A percentile compares a stretch with the other conserved stretches of the same genome.
Evolutionary conservation across 2,888 invertebrate species (phyloP).

Genomic region (Leptothorax acervorum): DNA sequence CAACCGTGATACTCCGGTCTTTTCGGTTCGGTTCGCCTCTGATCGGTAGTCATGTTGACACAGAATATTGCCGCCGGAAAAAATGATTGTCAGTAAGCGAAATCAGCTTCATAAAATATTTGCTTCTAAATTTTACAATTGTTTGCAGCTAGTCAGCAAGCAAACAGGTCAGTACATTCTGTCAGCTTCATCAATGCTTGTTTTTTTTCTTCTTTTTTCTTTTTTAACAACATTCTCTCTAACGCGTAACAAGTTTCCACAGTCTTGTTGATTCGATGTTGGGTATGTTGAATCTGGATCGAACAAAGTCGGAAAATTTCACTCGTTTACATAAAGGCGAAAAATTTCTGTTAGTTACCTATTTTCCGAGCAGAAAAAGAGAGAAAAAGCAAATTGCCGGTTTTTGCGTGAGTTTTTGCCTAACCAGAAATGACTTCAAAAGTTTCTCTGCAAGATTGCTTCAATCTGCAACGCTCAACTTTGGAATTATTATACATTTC

Average conservation of each 20-base stretch:
- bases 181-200: background rate
- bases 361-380: background rate
- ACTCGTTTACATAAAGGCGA: conserved; percentile 3
- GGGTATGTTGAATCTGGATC: background rate
- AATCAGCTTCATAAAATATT: conserved; percentile 37
- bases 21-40: conserved; percentile 32
- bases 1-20: conserved; percentile 61
- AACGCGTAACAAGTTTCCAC: conserved; percentile 14
- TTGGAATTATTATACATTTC: background rate
- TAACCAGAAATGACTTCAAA: background rate
- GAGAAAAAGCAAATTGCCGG: background rate
- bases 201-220: conserved; percentile 11
- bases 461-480: background rate
- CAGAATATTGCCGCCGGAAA: conserved; percentile 6
- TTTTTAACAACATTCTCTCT: conserved; percentile 2
- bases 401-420: background rate
- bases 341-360: background rate
- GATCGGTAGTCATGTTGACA: conserved; percentile 45
- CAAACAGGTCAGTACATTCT: conserved; percentile 12
- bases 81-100: conserved; percentile 8
- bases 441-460: background rate
- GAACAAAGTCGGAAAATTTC: background rate
- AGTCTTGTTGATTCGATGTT: conserved; percentile 13
- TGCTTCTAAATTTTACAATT: conserved; percentile 39
- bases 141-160: background rate